Conservation (phyloP, 2,797 vertebrate genomes). For the Cuculus canorus region DNA sequence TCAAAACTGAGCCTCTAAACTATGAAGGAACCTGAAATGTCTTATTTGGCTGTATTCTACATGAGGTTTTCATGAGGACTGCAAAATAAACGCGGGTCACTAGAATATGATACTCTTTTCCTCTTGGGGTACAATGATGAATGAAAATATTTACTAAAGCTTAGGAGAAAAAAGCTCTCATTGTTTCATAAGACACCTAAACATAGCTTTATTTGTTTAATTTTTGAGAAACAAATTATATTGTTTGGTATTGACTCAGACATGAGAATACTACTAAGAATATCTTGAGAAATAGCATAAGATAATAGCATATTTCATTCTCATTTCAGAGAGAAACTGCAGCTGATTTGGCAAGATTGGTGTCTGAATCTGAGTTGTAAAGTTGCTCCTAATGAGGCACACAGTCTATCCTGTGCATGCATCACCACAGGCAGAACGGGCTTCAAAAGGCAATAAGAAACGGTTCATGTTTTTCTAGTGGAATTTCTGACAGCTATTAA, state of each 20-base stretch:
- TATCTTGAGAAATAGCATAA: background rate
- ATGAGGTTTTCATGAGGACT: background rate
- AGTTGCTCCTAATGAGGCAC: conserved; percentile 11
- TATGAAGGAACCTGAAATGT: background rate
- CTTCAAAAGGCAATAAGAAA: conserved; percentile 25
- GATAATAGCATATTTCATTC: background rate
- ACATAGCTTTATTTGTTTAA: background rate
- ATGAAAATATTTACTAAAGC: background rate
- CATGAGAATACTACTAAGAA: background rate
- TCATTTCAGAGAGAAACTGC: background rate
- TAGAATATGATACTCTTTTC: background rate
- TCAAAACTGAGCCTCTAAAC: background rate
- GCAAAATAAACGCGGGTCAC: background rate
- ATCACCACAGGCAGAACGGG: background rate
- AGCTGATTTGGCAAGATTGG: background rate
- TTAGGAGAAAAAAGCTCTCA: background rate
- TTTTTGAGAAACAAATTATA: background rate
- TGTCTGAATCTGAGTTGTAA: conserved; percentile 18
- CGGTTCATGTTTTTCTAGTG: background rate
- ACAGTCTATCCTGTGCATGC: background rate
- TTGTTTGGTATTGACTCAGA: background rate
- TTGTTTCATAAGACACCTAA: background rate
- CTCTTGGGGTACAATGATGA: background rate
- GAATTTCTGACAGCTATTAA: conserved; percentile 48
- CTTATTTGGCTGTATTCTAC: background rate